These are phyloP conservation scores for Phymanthus crucifer DNA, from an alignment of 92 coral and sea anemone species.

Conservation along the genomic window DNA sequence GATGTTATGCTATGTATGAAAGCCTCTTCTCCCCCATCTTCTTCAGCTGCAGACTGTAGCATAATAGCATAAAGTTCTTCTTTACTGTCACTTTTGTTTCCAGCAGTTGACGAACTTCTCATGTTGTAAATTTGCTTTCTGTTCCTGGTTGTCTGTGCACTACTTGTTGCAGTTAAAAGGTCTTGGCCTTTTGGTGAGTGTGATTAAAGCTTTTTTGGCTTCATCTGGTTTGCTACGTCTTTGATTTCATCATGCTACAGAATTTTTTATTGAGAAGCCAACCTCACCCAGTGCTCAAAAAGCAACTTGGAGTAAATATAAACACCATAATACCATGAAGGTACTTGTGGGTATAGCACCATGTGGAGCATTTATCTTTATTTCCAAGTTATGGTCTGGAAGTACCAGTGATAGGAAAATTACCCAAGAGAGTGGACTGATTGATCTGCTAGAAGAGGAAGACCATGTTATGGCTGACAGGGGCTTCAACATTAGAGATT, in stretches of 20 bases:
- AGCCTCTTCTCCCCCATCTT: constrained; percentile 37
- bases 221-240: constrained; percentile 15
- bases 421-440: constrained; percentile 56
- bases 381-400: constrained; percentile 66
- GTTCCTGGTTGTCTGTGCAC: constrained; percentile 29
- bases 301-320: constrained; percentile 58
- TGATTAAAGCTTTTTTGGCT: constrained; percentile 30
- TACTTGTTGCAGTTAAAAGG: constrained; percentile 33
- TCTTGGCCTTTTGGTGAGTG: constrained; percentile 13
- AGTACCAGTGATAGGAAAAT: constrained; percentile 54
- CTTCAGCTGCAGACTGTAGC: constrained; percentile 33
- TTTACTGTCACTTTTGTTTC: constrained; percentile 7
- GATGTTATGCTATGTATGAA: constrained; percentile 37
- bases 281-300: constrained; percentile 60
- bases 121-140: constrained; percentile 40
- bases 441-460: constrained; percentile 58
- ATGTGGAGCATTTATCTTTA: constrained; percentile 59
- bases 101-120: constrained; percentile 10
- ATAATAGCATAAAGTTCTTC: constrained; percentile 39
- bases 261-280: constrained; percentile 58
- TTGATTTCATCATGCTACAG: constrained; percentile 45
- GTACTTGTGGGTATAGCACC: constrained; percentile 66
- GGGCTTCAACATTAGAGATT: constrained; percentile 62
- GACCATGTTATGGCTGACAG: constrained; percentile 72
- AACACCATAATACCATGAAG: constrained; percentile 60